phyloP scores from a whole-genome alignment of 2,797 vertebrate genomes.

The Acipenser transmontanus region DNA sequence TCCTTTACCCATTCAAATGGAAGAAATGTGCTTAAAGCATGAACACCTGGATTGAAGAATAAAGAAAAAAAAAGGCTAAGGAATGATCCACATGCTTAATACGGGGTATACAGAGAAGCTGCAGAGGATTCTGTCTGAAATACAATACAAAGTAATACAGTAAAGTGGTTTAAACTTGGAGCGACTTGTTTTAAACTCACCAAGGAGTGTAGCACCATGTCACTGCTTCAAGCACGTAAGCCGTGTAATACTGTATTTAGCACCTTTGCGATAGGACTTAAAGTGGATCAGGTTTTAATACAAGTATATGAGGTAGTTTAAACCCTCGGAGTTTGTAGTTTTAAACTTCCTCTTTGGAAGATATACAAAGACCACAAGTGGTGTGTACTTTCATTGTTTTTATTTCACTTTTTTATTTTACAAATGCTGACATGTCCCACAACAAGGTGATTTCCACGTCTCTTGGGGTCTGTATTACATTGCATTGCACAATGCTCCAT shows the following conservation, averaged over 20 bases:
- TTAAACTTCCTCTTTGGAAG: constrained; percentile 98
- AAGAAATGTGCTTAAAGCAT: constrained; percentile 70
- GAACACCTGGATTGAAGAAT: constrained; percentile 60
- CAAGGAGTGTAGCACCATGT: constrained; percentile 77
- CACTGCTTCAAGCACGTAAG: constrained; percentile 80
- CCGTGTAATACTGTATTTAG: constrained; percentile 57
- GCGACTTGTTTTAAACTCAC: constrained; percentile 49
- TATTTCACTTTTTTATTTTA: constrained; percentile 92
- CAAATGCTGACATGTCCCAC: constrained; percentile 97
- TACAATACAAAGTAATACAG: constrained; percentile 82
- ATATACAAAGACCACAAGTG: constrained; percentile 99
- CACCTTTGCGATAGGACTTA: constrained; percentile 78
- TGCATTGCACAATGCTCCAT: constrained; percentile 93
- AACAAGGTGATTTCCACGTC: constrained; percentile 86
- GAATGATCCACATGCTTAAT: constrained; percentile 81
- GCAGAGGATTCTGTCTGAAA: constrained; percentile 57
- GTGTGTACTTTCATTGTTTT: constrained; percentile 91
- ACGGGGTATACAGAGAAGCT: constrained; percentile 65
- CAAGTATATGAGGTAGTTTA: constrained; percentile 94
- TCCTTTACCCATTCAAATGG: constrained; percentile 64
- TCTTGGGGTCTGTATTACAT: constrained; percentile 84
- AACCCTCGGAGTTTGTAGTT: constrained; percentile 93
- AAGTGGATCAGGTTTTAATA: constrained; percentile 71
- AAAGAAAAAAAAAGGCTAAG: constrained; percentile 61
- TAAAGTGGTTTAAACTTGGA: constrained; percentile 70